These are phyloP conservation scores for Antheraea pernyi DNA, from an alignment of 1,140 invertebrate species.

Conservation along the genomic window DNA sequence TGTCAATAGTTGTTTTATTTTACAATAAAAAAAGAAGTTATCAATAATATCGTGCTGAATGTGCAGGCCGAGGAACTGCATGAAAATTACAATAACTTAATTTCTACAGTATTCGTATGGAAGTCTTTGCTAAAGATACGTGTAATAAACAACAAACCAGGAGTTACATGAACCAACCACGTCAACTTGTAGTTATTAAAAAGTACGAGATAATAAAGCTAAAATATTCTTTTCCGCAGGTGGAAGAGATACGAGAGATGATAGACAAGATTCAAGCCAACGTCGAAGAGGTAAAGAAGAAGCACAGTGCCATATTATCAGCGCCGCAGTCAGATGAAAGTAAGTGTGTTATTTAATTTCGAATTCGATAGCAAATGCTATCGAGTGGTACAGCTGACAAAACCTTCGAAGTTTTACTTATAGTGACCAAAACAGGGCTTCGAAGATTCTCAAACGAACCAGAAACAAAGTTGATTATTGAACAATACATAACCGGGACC, in stretches of 20 bases:
- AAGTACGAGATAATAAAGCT: background rate
- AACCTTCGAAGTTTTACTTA: background rate
- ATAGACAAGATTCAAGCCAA: conserved; percentile 99
- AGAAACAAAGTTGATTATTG: background rate
- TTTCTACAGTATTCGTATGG: too few relatives aligned
- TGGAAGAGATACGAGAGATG: conserved; percentile 99
- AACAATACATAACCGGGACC: too few relatives aligned
- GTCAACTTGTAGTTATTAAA: too few relatives aligned
- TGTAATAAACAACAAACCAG: too few relatives aligned
- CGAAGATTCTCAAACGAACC: background rate
- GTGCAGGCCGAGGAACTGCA: too few relatives aligned
- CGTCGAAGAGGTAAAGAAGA: conserved; percentile 99
- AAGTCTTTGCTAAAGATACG: too few relatives aligned
- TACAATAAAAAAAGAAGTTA: too few relatives aligned
- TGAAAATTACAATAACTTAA: too few relatives aligned
- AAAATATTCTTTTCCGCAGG: conserved; percentile 77
- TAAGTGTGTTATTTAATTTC: conserved; percentile 81
- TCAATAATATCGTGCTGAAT: too few relatives aligned
- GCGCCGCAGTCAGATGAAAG: conserved; percentile 99
- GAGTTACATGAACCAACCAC: too few relatives aligned
- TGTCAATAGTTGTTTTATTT: too few relatives aligned
- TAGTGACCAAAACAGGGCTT: background rate
- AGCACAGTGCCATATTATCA: conserved; percentile 98
- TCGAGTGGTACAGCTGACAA: background rate
- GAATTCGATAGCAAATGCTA: background rate